phyloP scores from a whole-genome alignment of 2,888 invertebrate species.

The Itoplectis maculator region DNA sequence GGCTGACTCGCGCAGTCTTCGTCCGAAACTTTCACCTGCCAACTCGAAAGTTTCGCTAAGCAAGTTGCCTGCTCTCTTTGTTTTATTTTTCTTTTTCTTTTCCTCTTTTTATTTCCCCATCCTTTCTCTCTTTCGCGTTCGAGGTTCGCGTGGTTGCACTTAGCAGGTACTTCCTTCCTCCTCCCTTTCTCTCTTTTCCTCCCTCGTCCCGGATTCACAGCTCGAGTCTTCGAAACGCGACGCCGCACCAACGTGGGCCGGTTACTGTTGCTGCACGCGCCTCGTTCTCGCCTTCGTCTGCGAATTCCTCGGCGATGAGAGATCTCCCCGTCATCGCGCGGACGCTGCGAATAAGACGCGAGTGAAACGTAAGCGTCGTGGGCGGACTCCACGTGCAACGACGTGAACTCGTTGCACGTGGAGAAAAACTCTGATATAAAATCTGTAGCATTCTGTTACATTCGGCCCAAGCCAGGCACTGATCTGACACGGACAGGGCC shows the following conservation, averaged over 20 bases:
- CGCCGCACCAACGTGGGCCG: background rate
- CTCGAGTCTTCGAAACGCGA: too few species aligned
- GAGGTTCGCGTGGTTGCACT: conserved; percentile 7
- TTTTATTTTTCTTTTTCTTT: background rate
- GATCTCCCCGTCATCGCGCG: conserved; percentile 46
- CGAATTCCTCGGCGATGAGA: background rate
- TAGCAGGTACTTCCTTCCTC: background rate
- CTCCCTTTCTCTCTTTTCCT: background rate
- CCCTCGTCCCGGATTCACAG: background rate
- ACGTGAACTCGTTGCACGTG: too few species aligned
- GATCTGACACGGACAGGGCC: too few species aligned
- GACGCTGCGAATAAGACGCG: background rate
- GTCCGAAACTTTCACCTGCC: conserved; percentile 32
- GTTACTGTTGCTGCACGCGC: background rate
- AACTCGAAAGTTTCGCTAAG: conserved; percentile 20
- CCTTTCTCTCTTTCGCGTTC: background rate
- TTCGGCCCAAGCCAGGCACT: too few species aligned
- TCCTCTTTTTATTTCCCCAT: conserved; percentile 3
- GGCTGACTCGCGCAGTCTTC: conserved; percentile 23
- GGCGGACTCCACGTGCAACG: too few species aligned
- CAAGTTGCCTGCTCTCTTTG: background rate
- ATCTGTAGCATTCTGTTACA: too few species aligned
- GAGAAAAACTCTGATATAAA: too few species aligned
- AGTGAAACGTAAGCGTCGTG: background rate
- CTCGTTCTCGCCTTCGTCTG: background rate